Evolutionary conservation across 2,888 invertebrate genomes (phyloP).

Genomic region (Zygothrica quintamaculata): DNA sequence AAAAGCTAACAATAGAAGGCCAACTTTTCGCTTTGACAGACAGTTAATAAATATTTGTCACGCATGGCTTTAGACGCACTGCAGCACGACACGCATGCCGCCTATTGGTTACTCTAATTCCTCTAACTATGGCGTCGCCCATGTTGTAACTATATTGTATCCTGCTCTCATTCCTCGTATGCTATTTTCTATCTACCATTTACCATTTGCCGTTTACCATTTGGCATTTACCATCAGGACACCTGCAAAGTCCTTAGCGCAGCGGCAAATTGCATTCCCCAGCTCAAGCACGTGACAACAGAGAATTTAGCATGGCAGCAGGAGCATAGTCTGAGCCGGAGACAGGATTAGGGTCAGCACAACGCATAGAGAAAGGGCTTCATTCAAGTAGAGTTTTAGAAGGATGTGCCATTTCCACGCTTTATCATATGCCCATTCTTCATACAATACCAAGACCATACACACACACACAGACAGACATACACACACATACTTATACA

Average conservation of each 20-base stretch:
- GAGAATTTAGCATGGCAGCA: too few relatives aligned
- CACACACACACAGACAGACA: conserved; percentile 10
- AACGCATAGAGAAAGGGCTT: too few relatives aligned
- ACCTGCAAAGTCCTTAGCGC: conserved; percentile 45
- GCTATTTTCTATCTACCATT: not conserved
- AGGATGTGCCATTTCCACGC: conserved; percentile 57
- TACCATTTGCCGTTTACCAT: not conserved
- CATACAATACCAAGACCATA: too few relatives aligned
- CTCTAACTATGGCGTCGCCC: too few relatives aligned
- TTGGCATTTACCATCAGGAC: conserved; percentile 21
- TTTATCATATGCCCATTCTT: conserved; percentile 45
- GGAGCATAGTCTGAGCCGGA: too few relatives aligned
- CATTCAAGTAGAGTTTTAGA: too few relatives aligned
- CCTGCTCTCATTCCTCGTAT: too few relatives aligned
- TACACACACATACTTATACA: conserved; percentile 21
- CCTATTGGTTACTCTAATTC: not conserved
- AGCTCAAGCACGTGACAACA: conserved; percentile 69
- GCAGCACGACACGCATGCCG: conserved; percentile 52
- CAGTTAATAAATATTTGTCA: conserved; percentile 75
- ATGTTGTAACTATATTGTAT: too few relatives aligned
- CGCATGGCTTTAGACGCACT: conserved; percentile 62
- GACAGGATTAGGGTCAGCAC: too few relatives aligned
- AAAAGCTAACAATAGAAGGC: too few relatives aligned
- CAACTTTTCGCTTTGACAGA: too few relatives aligned
- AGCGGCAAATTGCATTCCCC: conserved; percentile 44